phyloP scores from a whole-genome alignment of 2,113 vertebrate species.

The Thermophis baileyi region DNA sequence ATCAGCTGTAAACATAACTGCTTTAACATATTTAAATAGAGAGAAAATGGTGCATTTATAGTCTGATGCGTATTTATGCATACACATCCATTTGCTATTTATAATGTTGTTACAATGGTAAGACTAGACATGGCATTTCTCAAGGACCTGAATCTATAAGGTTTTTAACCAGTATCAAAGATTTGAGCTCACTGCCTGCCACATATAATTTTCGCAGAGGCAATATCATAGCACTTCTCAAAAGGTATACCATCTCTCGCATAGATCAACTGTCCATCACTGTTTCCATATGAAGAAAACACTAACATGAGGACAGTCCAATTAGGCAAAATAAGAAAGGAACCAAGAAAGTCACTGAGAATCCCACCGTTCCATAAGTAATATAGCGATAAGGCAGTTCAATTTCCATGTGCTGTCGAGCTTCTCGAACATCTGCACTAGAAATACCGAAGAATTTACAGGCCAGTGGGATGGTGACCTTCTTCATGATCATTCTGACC shows the following conservation, averaged over 20 bases:
- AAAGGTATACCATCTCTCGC: constrained; percentile 48
- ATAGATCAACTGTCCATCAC: constrained; percentile 43
- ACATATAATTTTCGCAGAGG: constrained; percentile 49
- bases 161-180: constrained; percentile 35
- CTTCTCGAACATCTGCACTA: constrained; percentile 73
- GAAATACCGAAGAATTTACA: constrained; percentile 77
- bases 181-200: constrained; percentile 48
- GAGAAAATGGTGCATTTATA: constrained; percentile 39
- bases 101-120: constrained; percentile 51
- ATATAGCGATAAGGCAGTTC: constrained; percentile 96
- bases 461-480: constrained; percentile 82
- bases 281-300: neutral
- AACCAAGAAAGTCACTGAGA: constrained; percentile 82
- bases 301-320: constrained; percentile 76
- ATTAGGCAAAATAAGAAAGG: constrained; percentile 79
- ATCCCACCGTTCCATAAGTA: constrained; percentile 85
- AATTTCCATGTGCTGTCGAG: constrained; percentile 90
- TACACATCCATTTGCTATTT: constrained; percentile 36
- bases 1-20: constrained; percentile 54
- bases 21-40: constrained; percentile 30
- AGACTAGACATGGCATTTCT: constrained; percentile 60
- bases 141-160: constrained; percentile 38
- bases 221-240: constrained; percentile 41
- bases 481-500: constrained; percentile 82
- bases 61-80: constrained; percentile 39